Percentiles rank a stretch among this genome's conserved stretches.
Conservation (phyloP, 2,797 vertebrate genomes). For the Bradypus variegatus region DNA sequence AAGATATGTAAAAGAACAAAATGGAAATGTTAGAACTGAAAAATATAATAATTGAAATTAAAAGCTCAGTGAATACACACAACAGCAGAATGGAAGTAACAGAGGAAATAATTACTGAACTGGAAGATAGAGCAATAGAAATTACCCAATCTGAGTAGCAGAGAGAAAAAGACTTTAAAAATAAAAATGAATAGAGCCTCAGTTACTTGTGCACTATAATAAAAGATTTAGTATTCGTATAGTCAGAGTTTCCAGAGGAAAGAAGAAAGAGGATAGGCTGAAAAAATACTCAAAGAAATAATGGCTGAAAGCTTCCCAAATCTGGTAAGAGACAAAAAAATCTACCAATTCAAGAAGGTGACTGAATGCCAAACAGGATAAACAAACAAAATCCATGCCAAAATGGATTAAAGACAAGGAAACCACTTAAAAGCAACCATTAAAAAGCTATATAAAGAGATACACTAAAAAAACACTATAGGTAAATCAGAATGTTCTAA, state of each 20-base stretch:
- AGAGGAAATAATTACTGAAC: background rate
- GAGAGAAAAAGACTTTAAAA: background rate
- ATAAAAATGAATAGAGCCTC: too few species aligned
- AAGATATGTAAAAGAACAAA: background rate
- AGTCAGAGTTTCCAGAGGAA: background rate
- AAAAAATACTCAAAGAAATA: background rate
- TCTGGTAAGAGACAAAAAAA: background rate
- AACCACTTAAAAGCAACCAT: background rate
- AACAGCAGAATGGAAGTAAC: background rate
- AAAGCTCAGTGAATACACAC: background rate
- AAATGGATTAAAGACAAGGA: too few species aligned
- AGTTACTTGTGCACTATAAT: rapidly evolving
- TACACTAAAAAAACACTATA: background rate
- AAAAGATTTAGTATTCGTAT: rapidly evolving
- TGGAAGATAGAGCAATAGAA: background rate
- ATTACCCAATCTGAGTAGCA: background rate
- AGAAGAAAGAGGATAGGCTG: background rate
- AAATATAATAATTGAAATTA: background rate
- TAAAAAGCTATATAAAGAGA: background rate
- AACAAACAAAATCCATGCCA: too few species aligned
- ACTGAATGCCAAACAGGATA: too few species aligned
- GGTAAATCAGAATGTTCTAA: background rate
- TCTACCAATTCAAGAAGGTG: background rate
- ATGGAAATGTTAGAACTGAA: background rate
- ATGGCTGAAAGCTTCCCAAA: background rate